A percentile compares a stretch with the other conserved stretches of the same genome.
These are phyloP conservation scores for Stenoptilia bipunctidactyla DNA, from an alignment of 2,888 invertebrate species.

Conservation along the genomic window DNA sequence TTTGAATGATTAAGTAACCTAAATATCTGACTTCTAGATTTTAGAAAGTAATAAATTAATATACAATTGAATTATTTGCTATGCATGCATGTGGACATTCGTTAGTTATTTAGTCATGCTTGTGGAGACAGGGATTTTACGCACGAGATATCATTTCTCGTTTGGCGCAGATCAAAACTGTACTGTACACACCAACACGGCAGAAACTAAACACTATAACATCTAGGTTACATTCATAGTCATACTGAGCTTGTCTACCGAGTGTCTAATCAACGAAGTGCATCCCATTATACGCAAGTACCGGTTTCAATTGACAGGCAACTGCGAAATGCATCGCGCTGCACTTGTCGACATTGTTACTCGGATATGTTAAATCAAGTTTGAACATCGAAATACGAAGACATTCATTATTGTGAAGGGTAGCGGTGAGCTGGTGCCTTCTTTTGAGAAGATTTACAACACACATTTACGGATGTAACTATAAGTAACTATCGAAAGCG, in stretches of 20 bases:
- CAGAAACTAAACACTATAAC: background rate
- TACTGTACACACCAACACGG: no score
- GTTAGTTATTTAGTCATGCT: no score
- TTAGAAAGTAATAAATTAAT: no score
- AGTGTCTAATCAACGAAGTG: background rate
- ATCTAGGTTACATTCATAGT: background rate
- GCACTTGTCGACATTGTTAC: background rate
- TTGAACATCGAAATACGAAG: background rate
- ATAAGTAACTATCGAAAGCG: slow-evolving; percentile 36
- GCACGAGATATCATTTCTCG: no score
- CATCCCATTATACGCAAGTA: background rate
- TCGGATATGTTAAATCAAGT: background rate
- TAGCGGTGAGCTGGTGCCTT: background rate
- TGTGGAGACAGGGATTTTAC: no score
- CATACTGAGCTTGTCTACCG: background rate
- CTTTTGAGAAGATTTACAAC: background rate
- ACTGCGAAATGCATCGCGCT: background rate
- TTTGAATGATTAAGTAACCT: no score
- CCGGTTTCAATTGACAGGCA: background rate
- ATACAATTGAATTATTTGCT: no score
- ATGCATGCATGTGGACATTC: no score
- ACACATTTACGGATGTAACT: slow-evolving; percentile 14
- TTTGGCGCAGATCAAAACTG: no score
- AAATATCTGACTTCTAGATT: no score
- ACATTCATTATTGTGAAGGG: background rate